Percentiles rank a stretch among this genome's conserved stretches.
These are phyloP conservation scores for Xanthorhoe spadicearia DNA, from an alignment of 2,888 invertebrate species.

Conservation along the genomic window DNA sequence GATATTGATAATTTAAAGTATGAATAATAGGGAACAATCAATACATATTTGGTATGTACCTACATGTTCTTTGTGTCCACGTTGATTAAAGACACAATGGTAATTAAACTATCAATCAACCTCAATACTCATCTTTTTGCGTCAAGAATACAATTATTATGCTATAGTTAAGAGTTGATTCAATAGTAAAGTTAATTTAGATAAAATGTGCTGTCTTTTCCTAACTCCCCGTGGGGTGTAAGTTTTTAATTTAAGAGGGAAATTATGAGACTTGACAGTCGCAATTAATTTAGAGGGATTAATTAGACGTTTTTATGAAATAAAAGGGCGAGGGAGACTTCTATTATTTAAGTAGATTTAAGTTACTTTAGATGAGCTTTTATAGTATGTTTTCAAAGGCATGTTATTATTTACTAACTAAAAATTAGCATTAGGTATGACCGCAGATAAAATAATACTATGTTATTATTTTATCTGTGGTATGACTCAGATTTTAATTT, in stretches of 20 bases:
- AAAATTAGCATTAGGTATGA: too few relatives aligned
- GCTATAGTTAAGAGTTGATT: not conserved
- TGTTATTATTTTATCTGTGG: too few relatives aligned
- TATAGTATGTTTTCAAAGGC: too few relatives aligned
- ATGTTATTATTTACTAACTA: not conserved
- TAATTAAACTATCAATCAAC: too few relatives aligned
- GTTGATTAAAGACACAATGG: too few relatives aligned
- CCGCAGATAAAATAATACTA: too few relatives aligned
- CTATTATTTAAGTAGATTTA: not conserved
- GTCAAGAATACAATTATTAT: too few relatives aligned
- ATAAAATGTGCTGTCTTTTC: not conserved
- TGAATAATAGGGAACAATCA: not conserved
- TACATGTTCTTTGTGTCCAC: too few relatives aligned
- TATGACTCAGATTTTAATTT: too few relatives aligned
- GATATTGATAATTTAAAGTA: not conserved
- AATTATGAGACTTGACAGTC: constrained; percentile 51
- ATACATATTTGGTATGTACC: too few relatives aligned
- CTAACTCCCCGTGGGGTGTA: constrained; percentile 36
- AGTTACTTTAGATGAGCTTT: not conserved
- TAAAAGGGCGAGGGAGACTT: not conserved
- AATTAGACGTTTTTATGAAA: constrained; percentile 53
- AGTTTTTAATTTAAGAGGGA: constrained; percentile 45
- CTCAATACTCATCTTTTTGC: too few relatives aligned
- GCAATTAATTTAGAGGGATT: constrained; percentile 60
- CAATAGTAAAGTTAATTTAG: not conserved